A percentile compares a stretch with the other conserved stretches of the same genome.
Conservation (phyloP, 2,888 invertebrate genomes). For the Crematogaster levior region DNA sequence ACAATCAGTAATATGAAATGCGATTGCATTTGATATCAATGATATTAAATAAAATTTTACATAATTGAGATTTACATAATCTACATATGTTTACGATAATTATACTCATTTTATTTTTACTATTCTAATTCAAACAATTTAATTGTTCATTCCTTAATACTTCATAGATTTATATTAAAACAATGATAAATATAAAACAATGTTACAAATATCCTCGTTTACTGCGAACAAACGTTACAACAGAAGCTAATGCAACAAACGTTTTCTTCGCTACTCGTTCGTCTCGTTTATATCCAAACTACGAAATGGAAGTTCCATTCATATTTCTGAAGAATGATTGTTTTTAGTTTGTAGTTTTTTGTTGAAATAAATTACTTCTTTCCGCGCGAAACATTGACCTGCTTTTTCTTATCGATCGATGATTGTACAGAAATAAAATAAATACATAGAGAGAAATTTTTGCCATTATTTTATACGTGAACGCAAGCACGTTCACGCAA, state of each 20-base stretch:
- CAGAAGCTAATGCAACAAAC: neutral
- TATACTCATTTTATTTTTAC: conserved; percentile 12
- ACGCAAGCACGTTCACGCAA: neutral
- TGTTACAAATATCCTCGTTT: neutral
- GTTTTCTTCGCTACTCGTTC: neutral
- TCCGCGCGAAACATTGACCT: neutral
- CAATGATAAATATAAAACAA: neutral
- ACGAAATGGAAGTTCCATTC: conserved; percentile 31
- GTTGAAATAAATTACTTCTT: conserved; percentile 4
- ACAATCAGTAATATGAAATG: too few relatives aligned
- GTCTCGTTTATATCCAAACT: neutral
- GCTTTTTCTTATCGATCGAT: conserved; percentile 1
- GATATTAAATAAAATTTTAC: conserved; percentile 8
- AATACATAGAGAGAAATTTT: neutral
- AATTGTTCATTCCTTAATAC: neutral
- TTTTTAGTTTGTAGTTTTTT: neutral
- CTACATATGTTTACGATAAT: neutral
- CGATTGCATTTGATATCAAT: conserved; percentile 31
- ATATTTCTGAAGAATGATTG: neutral
- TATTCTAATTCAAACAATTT: neutral
- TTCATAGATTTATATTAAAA: neutral
- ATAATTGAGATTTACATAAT: neutral
- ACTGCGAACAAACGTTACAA: neutral
- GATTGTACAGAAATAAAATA: neutral
- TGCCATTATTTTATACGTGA: neutral